Percentiles rank a stretch among this genome's conserved stretches.
Evolutionary conservation across 2,113 vertebrate genomes (phyloP).

Genomic region (Lucifuga dentata): DNA sequence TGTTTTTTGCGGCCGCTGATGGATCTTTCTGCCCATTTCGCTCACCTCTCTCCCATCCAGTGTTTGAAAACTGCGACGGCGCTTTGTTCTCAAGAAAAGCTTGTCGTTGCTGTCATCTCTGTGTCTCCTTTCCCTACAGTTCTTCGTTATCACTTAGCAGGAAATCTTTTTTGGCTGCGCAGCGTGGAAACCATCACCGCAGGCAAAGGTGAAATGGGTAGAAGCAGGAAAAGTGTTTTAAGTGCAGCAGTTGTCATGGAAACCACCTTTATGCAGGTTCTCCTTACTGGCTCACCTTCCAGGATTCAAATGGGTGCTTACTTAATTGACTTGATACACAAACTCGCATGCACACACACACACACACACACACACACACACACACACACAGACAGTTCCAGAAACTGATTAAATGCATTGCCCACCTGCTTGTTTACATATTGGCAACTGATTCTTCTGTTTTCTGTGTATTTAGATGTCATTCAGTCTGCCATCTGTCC

Average conservation of each 20-base stretch:
- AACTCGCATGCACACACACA: too few relatives aligned
- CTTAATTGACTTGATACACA: slow-evolving; percentile 54
- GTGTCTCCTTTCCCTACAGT: slow-evolving; percentile 30
- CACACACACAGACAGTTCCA: slow-evolving; percentile 13
- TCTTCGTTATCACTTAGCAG: slow-evolving; percentile 67
- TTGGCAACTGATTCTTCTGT: slow-evolving; percentile 21
- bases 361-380: too few relatives aligned
- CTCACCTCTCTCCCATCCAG: slow-evolving; percentile 31
- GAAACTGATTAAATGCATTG: slow-evolving; percentile 43
- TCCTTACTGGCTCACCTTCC: slow-evolving; percentile 54
- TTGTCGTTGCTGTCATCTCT: slow-evolving; percentile 52
- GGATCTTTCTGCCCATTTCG: slow-evolving; percentile 28
- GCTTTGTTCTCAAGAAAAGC: slow-evolving; percentile 38
- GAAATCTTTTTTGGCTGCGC: slow-evolving; percentile 53
- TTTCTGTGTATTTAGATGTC: slow-evolving; percentile 50
- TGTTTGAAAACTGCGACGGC: slow-evolving; percentile 10
- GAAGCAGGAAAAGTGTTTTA: slow-evolving; percentile 31
- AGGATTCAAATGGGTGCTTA: slow-evolving; percentile 25
- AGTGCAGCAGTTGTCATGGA: slow-evolving; percentile 63
- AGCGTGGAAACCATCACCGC: slow-evolving; percentile 57
- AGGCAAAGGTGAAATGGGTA: slow-evolving; percentile 56
- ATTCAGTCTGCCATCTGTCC: slow-evolving; percentile 41
- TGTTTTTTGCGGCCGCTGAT: slow-evolving; percentile 26
- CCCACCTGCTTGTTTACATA: slow-evolving; percentile 62
- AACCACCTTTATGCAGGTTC: slow-evolving; percentile 69